Conservation (phyloP, 2,113 vertebrate genomes). For the Lophotis ruficrista region DNA sequence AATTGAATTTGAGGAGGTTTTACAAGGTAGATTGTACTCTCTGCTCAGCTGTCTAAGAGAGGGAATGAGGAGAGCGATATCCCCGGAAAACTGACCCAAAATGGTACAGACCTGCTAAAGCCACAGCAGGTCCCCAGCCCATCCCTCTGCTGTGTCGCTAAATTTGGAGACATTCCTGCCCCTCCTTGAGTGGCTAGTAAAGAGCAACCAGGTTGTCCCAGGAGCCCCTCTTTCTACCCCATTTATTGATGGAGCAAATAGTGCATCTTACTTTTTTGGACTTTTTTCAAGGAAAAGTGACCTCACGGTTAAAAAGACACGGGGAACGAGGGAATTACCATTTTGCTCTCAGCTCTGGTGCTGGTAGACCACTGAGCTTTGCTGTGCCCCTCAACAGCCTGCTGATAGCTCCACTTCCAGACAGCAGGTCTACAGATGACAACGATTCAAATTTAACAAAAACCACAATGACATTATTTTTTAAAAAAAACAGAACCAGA, state of each 20-base stretch:
- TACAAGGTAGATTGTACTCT: neutral
- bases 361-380: neutral
- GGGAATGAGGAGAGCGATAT: neutral
- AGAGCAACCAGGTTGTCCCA: neutral
- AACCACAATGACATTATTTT: accelerated
- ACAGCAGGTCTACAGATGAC: neutral
- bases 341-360: neutral
- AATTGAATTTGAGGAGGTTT: neutral
- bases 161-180: neutral
- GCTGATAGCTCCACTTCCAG: neutral
- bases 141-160: neutral
- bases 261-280: no score
- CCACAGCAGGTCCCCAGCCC: neutral
- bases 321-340: neutral
- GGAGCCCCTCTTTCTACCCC: neutral
- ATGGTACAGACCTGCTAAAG: neutral
- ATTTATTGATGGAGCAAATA: neutral
- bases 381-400: neutral
- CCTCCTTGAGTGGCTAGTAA: neutral
- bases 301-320: neutral
- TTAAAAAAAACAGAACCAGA: no score
- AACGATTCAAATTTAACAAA: neutral
- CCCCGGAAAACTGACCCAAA: neutral
- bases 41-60: neutral
- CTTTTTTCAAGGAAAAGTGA: neutral